Evolutionary conservation across 2,888 invertebrate species (phyloP).

Genomic region (Andrena camellia): DNA sequence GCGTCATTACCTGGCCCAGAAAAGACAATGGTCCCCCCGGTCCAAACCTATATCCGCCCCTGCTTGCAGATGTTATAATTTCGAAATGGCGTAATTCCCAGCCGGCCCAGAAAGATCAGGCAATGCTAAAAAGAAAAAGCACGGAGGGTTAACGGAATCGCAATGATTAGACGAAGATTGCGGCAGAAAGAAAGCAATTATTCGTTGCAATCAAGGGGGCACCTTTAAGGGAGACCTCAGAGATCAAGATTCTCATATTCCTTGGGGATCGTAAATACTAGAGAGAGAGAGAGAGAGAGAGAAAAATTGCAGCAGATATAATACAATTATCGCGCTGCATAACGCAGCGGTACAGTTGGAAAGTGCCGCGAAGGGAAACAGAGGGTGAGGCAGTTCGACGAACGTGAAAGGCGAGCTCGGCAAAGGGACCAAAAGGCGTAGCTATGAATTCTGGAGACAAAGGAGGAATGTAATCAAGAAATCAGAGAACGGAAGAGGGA

Average conservation of each 20-base stretch:
- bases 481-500: conserved; percentile 56
- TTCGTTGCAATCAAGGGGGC: not conserved
- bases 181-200: not conserved
- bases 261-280: not conserved
- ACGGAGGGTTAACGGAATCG: conserved; percentile 6
- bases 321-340: no score
- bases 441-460: conserved; percentile 74
- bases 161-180: conserved; percentile 19
- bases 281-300: no score
- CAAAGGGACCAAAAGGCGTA: conserved; percentile 53
- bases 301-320: no score
- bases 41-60: conserved; percentile 64
- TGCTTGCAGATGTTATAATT: conserved; percentile 82
- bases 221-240: not conserved
- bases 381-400: conserved; percentile 7
- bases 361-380: not conserved
- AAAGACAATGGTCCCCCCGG: conserved; percentile 67
- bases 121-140: conserved; percentile 31
- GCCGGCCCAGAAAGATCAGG: conserved; percentile 57
- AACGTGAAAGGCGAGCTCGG: conserved; percentile 24
- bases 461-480: conserved; percentile 75
- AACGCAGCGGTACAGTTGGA: no score
- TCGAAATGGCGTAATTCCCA: conserved; percentile 79
- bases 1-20: conserved; percentile 67
- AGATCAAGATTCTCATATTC: no score